phyloP scores from a whole-genome alignment of 2,113 vertebrate species.

The Cyanoramphus novaezelandiae region DNA sequence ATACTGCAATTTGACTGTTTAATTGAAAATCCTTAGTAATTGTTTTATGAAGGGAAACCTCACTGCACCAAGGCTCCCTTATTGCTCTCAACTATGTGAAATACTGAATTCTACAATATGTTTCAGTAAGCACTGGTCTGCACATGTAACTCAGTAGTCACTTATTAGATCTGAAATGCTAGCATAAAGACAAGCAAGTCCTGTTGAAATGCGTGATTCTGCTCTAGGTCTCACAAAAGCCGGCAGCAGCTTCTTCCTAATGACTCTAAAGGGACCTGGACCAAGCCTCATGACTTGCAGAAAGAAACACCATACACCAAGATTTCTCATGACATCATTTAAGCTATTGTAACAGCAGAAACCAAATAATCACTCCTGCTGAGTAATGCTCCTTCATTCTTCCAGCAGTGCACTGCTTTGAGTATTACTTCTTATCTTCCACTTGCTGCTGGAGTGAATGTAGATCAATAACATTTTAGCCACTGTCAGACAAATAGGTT shows the following conservation, averaged over 20 bases:
- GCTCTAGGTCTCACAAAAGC: not conserved
- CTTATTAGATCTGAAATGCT: not conserved
- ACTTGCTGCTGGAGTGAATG: not conserved
- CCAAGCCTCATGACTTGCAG: not conserved
- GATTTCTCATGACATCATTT: not conserved
- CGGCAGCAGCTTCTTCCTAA: not conserved
- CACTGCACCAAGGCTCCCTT: not conserved
- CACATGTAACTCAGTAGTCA: not conserved
- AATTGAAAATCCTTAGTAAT: not conserved
- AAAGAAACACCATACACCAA: not conserved
- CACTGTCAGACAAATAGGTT: slow-evolving; percentile 54
- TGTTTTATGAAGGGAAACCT: not conserved
- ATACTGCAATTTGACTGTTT: not conserved
- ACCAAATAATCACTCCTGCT: not conserved
- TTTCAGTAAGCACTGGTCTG: not conserved
- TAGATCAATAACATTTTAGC: slow-evolving; percentile 16
- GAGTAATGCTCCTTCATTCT: not conserved
- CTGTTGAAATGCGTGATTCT: not conserved
- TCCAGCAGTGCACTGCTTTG: not conserved
- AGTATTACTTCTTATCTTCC: not conserved
- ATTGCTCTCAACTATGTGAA: not conserved
- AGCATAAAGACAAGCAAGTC: not conserved
- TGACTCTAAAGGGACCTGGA: not conserved
- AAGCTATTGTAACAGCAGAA: not conserved
- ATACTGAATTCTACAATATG: not conserved